These are phyloP conservation scores for Geotrypetes seraphini DNA, from an alignment of 2,797 vertebrate species.

Conservation along the genomic window DNA sequence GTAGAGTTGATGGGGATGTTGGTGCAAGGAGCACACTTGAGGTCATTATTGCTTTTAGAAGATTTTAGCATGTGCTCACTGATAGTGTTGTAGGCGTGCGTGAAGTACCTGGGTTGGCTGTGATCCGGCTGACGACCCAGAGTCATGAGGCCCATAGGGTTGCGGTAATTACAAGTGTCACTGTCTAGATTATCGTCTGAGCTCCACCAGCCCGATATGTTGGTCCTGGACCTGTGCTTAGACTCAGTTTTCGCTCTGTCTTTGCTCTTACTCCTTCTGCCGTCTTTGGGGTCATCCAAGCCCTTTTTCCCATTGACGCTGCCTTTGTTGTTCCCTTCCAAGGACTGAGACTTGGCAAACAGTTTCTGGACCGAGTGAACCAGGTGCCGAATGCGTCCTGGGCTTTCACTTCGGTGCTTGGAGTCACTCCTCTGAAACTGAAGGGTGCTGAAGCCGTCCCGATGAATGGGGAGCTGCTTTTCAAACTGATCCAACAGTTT, in stretches of 20 bases:
- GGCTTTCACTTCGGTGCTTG: slow-evolving; percentile 90
- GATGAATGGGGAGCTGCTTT: slow-evolving; percentile 83
- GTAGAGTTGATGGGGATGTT: slow-evolving; percentile 56
- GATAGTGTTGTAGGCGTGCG: slow-evolving; percentile 94
- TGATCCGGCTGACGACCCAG: slow-evolving; percentile 81
- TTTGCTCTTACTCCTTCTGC: slow-evolving; percentile 90
- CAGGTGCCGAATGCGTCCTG: slow-evolving; percentile 91
- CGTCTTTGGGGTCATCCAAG: slow-evolving; percentile 73
- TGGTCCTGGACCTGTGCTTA: slow-evolving; percentile 83
- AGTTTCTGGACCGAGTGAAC: slow-evolving; percentile 96
- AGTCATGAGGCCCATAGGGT: slow-evolving; percentile 87
- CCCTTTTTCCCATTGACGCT: slow-evolving; percentile 73
- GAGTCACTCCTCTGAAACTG: slow-evolving; percentile 83
- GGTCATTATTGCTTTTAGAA: slow-evolving; percentile 87
- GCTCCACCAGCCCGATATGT: slow-evolving; percentile 98
- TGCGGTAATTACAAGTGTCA: slow-evolving; percentile 81
- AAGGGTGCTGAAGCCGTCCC: slow-evolving; percentile 92
- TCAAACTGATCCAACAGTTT: slow-evolving; percentile 94
- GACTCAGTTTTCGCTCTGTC: slow-evolving; percentile 83
- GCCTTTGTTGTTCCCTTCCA: slow-evolving; percentile 82
- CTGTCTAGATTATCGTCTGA: slow-evolving; percentile 85
- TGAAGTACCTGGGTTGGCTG: slow-evolving; percentile 81
- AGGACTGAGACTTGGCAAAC: slow-evolving; percentile 92
- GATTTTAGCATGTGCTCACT: slow-evolving; percentile 88
- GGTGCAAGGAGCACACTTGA: slow-evolving; percentile 64